Percentiles rank a stretch among this genome's conserved stretches.
These are phyloP conservation scores for Hylia prasina DNA, from an alignment of 2,113 vertebrate genomes.

Conservation along the genomic window DNA sequence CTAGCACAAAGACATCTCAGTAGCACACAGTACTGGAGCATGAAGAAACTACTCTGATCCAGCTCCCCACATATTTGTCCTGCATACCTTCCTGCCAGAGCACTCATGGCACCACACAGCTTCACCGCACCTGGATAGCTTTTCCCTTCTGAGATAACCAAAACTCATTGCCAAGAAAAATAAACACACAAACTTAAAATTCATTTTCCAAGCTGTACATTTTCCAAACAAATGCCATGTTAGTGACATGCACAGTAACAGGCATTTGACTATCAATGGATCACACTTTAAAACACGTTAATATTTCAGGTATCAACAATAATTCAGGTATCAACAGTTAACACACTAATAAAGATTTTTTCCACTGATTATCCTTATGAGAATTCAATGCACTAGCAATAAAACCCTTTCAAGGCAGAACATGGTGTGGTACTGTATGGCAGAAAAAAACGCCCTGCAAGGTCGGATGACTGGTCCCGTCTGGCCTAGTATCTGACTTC, in stretches of 20 bases:
- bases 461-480: neutral
- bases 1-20: neutral
- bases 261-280: neutral
- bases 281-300: neutral
- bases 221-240: constrained; percentile 25
- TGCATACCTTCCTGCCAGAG: constrained; percentile 4
- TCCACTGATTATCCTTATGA: neutral
- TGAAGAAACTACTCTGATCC: neutral
- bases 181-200: neutral
- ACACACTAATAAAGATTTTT: neutral
- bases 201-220: neutral
- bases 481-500: neutral
- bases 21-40: neutral
- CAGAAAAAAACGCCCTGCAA: neutral
- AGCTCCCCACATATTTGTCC: neutral
- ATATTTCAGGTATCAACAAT: neutral
- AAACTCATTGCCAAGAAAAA: constrained; percentile 18
- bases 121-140: constrained; percentile 11
- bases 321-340: neutral
- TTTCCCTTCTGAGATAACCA: constrained; percentile 5
- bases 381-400: neutral
- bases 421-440: neutral
- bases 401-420: neutral
- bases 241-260: neutral
- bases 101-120: neutral